Base-by-base conservation (phyloP, 2,113 vertebrate genomes). In the Periophthalmus modestus region DNA sequence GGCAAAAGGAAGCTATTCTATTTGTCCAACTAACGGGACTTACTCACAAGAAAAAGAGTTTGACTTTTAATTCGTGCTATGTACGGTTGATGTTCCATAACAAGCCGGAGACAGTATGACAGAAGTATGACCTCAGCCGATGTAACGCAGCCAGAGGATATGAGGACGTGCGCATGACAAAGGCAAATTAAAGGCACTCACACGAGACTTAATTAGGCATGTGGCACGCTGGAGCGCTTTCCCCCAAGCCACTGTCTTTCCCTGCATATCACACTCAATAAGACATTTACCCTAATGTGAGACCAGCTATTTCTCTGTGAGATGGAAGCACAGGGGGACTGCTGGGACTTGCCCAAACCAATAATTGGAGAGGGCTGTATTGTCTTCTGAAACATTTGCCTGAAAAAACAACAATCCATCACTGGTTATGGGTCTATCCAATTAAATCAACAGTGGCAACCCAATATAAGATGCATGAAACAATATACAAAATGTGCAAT, bases 41-140 rank as follows among this genome's bases (percentile, higher is more conserved):
- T 68, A 62, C 66, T 71, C 36, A 50, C 2, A 34, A 47, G 75
- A 3, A 19, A 16, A 19, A 4, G 46, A 73, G 71, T 62, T 21
- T 28, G 21, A 2, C 16, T 18, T 36, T 16, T 71, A 23, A 58
- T 39, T 46, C 9, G 52, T 48, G 66, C 21, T 19, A 3, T 12
- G 19, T 15, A 33, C 39, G 28, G 18, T 65, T 11, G 24, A 34
- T 72, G 43, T 34, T 55, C 54, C 50, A 33, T 23, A 62, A 61
- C 34, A 33, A 50, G 61, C 65, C 52, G 62, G 13, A 68, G 57
- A 75, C 68, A 43, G 12, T 16, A 58, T 82, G 82, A 82, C 68
- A 69, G 61, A 79, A 52, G 69, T 46, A 54, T 62, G 82, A 83
- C 83, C 78, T 72, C 75, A 67, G 74, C 68, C 74, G 74, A 73